These are phyloP conservation scores for Ctena decussata DNA, from an alignment of 2,888 invertebrate species.

Conservation along the genomic window DNA sequence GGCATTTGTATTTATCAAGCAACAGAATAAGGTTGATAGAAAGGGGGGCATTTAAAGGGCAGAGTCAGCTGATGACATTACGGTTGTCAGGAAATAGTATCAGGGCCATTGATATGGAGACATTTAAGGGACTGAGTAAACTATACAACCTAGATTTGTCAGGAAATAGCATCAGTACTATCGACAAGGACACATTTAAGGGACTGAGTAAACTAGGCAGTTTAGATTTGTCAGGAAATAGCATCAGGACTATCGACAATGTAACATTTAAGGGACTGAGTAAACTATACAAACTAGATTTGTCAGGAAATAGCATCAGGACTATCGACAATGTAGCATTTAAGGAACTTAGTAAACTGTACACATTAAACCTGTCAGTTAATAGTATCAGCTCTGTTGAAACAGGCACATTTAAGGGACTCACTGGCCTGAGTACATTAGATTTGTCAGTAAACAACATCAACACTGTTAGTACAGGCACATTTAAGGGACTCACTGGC, in stretches of 20 bases:
- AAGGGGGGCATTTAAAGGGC: too few species aligned
- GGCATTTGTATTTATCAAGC: too few species aligned
- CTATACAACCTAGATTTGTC: not conserved
- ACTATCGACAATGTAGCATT: not conserved
- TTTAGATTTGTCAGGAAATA: not conserved
- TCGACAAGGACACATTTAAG: not conserved
- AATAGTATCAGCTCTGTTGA: not conserved
- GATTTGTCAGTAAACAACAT: too few species aligned
- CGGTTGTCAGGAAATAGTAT: too few species aligned
- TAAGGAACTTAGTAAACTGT: not conserved
- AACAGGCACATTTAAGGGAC: too few species aligned
- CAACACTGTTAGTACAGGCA: too few species aligned
- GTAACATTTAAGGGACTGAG: not conserved
- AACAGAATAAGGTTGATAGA: too few species aligned
- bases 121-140: not conserved
- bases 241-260: not conserved
- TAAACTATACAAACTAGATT: not conserved
- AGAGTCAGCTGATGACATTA: too few species aligned
- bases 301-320: not conserved
- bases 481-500: too few species aligned
- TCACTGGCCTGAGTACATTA: too few species aligned
- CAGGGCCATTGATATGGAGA: too few species aligned
- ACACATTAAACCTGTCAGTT: not conserved
- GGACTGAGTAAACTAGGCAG: not conserved
- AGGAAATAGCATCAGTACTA: not conserved